Evolutionary conservation across 2,797 vertebrate species (phyloP).

Genomic region (Falco cherrug): DNA sequence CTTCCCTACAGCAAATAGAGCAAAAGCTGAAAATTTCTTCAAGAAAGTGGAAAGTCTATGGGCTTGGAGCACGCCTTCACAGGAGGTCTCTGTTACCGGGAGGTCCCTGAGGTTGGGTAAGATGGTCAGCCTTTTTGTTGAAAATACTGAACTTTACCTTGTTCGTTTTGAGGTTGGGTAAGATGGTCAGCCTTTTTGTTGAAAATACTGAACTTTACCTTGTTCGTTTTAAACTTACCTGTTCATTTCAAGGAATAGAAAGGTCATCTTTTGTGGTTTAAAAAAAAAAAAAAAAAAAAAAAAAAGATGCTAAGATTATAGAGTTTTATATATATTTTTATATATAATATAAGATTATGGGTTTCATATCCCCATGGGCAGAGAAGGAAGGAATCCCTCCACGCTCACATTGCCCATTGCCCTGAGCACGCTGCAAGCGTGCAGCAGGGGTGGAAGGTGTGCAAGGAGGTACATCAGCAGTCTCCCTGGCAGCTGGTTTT

Average conservation of each 20-base stretch:
- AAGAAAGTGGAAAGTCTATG: background rate
- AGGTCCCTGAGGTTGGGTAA: background rate
- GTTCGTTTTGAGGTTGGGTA: no score
- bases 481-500: background rate
- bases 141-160: background rate
- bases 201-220: background rate
- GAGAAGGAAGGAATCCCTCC: background rate
- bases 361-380: background rate
- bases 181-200: no score
- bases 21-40: background rate
- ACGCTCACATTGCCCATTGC: accelerated
- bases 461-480: background rate
- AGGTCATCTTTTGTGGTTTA: background rate
- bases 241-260: background rate
- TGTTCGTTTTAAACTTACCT: background rate
- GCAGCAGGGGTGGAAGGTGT: background rate
- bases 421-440: no score
- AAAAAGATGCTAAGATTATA: no score
- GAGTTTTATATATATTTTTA: no score
- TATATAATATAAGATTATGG: no score
- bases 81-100: background rate
- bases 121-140: background rate
- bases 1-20: background rate
- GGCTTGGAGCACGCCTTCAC: background rate
- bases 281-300: background rate